Evolutionary conservation across 2,888 invertebrate species (phyloP).

Genomic region (Temnothorax unifasciatus): DNA sequence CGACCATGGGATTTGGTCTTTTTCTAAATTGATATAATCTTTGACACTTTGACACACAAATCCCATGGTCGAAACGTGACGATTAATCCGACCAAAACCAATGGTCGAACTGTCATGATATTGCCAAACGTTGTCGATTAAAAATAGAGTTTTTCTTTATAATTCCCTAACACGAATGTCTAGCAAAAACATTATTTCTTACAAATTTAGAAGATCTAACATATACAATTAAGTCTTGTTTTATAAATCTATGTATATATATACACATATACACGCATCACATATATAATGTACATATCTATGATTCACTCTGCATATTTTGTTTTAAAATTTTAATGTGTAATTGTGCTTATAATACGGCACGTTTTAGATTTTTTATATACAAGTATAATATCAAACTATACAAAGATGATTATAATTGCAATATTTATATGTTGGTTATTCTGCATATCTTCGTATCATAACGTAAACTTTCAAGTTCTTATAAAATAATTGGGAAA

Average conservation of each 20-base stretch:
- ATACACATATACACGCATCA: background rate
- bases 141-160: no score
- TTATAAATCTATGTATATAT: background rate
- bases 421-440: slow-evolving; percentile 1
- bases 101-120: no score
- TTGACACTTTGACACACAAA: no score
- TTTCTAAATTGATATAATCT: no score
- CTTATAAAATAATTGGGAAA: slow-evolving; percentile 2
- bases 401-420: background rate
- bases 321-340: background rate
- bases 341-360: background rate
- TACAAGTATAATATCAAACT: slow-evolving; percentile 1
- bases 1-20: no score
- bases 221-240: background rate
- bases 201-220: background rate
- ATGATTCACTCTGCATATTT: background rate
- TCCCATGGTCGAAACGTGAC: no score
- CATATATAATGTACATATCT: background rate
- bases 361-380: background rate
- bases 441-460: background rate
- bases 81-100: no score
- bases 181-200: background rate
- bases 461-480: background rate
- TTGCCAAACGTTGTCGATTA: no score
- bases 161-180: background rate